phyloP scores from a whole-genome alignment of 2,888 invertebrate species.

The Carterocephalus palaemon region DNA sequence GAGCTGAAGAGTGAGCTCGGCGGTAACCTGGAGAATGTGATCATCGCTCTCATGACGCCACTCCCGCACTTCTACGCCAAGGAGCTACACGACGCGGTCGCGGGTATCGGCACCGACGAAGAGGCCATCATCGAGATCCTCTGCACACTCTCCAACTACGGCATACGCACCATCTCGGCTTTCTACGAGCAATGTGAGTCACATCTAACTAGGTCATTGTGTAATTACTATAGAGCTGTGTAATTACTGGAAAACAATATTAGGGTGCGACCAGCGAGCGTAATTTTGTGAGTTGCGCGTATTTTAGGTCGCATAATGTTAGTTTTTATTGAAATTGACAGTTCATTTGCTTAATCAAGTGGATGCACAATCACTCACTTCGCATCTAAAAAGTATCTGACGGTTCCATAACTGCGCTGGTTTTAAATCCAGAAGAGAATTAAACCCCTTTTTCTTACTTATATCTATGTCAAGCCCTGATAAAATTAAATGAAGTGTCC shows the following conservation, averaged over 20 bases:
- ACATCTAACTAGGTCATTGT: too few relatives aligned
- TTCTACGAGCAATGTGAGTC: slow-evolving; percentile 89
- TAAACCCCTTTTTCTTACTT: too few relatives aligned
- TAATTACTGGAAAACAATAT: too few relatives aligned
- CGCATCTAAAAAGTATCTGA: too few relatives aligned
- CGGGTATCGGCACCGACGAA: slow-evolving; percentile 93
- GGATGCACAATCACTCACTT: too few relatives aligned
- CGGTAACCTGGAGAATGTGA: slow-evolving; percentile 93
- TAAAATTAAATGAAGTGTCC: too few relatives aligned
- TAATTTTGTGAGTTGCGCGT: not conserved
- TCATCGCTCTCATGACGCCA: slow-evolving; percentile 94
- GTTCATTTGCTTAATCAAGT: too few relatives aligned
- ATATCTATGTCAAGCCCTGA: too few relatives aligned
- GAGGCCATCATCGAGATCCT: slow-evolving; percentile 95
- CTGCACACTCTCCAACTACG: slow-evolving; percentile 93
- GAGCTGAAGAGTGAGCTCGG: slow-evolving; percentile 93
- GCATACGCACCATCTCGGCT: slow-evolving; percentile 89
- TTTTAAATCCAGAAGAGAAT: too few relatives aligned
- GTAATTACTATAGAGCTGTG: too few relatives aligned
- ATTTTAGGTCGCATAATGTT: slow-evolving; percentile 7
- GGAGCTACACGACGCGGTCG: slow-evolving; percentile 91
- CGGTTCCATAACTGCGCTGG: too few relatives aligned
- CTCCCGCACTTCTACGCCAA: slow-evolving; percentile 94
- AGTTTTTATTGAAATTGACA: slow-evolving; percentile 6
- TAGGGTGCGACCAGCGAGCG: too few relatives aligned